These are phyloP conservation scores for Scrobipalpa atriplicella DNA, from an alignment of 2,888 invertebrate species.

Conservation along the genomic window DNA sequence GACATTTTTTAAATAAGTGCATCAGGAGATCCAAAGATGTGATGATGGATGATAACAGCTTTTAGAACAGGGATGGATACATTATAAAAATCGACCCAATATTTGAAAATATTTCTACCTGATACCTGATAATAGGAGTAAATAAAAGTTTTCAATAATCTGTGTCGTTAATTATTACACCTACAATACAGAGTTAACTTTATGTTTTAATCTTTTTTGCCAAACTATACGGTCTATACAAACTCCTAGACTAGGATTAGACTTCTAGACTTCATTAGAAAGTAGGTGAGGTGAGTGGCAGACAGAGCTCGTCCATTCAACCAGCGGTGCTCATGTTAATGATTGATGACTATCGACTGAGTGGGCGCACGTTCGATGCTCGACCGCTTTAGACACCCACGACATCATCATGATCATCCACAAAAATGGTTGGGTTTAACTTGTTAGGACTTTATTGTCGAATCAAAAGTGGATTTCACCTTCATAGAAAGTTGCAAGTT, in stretches of 20 bases:
- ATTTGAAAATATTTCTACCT: no score
- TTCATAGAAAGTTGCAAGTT: neutral
- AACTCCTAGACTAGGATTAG: neutral
- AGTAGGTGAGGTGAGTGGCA: conserved; percentile 33
- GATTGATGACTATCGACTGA: conserved; percentile 68
- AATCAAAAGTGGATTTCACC: conserved; percentile 1
- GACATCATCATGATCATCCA: conserved; percentile 55
- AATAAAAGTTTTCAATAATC: no score
- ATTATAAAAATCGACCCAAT: no score
- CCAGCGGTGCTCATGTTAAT: conserved; percentile 57
- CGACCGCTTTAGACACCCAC: conserved; percentile 66
- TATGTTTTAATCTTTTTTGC: no score
- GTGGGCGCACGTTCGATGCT: conserved; percentile 64
- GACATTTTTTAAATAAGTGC: no score
- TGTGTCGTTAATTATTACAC: no score
- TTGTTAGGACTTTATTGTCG: conserved; percentile 25
- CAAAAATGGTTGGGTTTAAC: conserved; percentile 48
- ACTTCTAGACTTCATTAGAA: conserved; percentile 25
- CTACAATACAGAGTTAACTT: no score
- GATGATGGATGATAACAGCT: no score
- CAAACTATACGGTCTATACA: neutral
- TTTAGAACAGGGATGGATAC: no score
- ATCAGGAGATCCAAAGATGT: no score
- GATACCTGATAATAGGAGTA: no score
- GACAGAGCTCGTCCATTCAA: conserved; percentile 52